A percentile compares a stretch with the other conserved stretches of the same genome.
phyloP scores from a whole-genome alignment of 2,797 vertebrate genomes.

The Silurus lanzhouensis region DNA sequence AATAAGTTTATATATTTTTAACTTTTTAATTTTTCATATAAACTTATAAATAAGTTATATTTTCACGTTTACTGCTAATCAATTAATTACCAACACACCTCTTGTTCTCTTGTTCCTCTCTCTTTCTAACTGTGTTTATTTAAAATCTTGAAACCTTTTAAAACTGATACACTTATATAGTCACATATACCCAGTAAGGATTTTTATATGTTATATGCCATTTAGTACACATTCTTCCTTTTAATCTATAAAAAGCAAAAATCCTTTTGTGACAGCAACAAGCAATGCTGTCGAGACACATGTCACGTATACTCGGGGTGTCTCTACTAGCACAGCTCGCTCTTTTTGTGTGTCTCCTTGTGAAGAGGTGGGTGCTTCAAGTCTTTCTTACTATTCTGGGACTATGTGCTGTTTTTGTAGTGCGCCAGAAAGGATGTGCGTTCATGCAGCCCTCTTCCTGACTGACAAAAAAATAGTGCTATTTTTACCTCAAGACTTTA shows the following conservation, averaged over 20 bases:
- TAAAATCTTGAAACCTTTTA: background rate
- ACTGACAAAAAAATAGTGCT: conserved; percentile 59
- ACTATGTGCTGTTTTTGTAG: conserved; percentile 61
- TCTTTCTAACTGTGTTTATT: background rate
- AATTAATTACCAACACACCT: background rate
- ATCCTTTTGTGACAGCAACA: conserved; percentile 39
- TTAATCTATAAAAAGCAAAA: background rate
- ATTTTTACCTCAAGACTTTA: conserved; percentile 68
- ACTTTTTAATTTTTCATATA: no score
- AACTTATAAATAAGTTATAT: background rate
- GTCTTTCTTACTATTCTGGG: conserved; percentile 67
- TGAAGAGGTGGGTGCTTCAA: conserved; percentile 45
- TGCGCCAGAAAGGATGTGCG: conserved; percentile 69
- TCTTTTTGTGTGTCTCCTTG: conserved; percentile 60
- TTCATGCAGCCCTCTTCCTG: conserved; percentile 67
- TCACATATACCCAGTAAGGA: background rate
- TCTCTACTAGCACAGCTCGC: conserved; percentile 32
- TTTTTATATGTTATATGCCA: background rate
- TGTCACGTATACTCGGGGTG: conserved; percentile 71
- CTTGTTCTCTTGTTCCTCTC: background rate
- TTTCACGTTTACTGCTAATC: background rate
- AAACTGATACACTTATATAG: background rate
- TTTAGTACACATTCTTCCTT: background rate
- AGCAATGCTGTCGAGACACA: conserved; percentile 53
- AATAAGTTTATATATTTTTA: no score